Evolutionary conservation across 1,140 invertebrate genomes (phyloP).

Genomic region (Pogonus chalceus): DNA sequence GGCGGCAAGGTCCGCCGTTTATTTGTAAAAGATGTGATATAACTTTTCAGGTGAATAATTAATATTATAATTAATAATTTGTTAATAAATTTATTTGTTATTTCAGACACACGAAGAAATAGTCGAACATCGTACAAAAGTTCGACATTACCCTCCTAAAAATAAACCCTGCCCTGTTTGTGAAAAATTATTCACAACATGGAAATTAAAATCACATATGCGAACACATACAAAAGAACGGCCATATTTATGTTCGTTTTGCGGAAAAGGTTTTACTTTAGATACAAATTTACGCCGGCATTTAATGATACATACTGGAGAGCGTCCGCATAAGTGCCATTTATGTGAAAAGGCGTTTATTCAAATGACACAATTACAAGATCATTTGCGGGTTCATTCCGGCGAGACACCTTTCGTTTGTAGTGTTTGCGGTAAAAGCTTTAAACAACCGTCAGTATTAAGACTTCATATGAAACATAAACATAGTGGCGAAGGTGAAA

Average conservation of each 20-base stretch:
- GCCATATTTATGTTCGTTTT: slow-evolving; percentile 19
- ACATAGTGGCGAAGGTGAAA: neutral
- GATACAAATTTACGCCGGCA: too few relatives aligned
- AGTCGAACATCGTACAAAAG: too few relatives aligned
- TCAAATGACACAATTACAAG: neutral
- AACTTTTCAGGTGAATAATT: too few relatives aligned
- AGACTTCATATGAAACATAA: neutral
- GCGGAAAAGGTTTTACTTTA: neutral
- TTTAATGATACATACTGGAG: neutral
- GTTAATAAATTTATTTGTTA: too few relatives aligned
- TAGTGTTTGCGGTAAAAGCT: neutral
- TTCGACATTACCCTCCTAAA: too few relatives aligned
- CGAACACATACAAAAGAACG: slow-evolving; percentile 36
- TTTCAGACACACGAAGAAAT: too few relatives aligned
- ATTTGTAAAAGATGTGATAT: too few relatives aligned
- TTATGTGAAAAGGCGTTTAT: neutral
- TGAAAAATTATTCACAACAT: neutral
- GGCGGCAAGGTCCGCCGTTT: too few relatives aligned
- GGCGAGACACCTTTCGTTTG: neutral
- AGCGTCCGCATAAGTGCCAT: neutral
- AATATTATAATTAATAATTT: too few relatives aligned
- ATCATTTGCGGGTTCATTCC: neutral
- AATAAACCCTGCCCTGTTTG: neutral
- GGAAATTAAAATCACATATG: neutral
- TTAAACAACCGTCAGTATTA: neutral